Evolutionary conservation across 1,140 invertebrate species (phyloP).

Genomic region (Andrena cerasifolii): DNA sequence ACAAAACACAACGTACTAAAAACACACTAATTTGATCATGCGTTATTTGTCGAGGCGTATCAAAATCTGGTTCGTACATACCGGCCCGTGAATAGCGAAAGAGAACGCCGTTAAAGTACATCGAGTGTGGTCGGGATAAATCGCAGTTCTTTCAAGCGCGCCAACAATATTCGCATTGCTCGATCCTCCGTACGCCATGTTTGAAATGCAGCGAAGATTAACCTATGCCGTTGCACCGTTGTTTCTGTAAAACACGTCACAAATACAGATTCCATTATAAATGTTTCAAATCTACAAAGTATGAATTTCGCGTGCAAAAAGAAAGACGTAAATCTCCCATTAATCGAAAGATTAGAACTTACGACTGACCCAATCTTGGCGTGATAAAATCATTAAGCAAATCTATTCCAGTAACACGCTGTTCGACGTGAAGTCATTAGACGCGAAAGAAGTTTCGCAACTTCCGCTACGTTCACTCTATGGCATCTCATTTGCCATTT

Average conservation of each 20-base stretch:
- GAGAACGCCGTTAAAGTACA: not conserved
- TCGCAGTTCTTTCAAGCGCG: not conserved
- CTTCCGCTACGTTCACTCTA: not conserved
- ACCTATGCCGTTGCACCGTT: not conserved
- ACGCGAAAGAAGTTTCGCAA: not conserved
- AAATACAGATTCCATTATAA: no score
- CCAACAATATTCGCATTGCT: not conserved
- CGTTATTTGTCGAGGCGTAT: not conserved
- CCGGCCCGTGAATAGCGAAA: not conserved
- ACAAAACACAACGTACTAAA: no score
- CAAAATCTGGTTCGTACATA: not conserved
- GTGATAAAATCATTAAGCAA: no score
- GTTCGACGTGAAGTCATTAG: not conserved
- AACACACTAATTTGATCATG: no score
- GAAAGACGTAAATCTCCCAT: no score
- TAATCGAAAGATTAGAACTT: no score
- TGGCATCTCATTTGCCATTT: not conserved
- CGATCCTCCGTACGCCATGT: not conserved
- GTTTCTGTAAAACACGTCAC: not conserved
- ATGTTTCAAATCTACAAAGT: no score
- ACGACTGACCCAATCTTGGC: no score
- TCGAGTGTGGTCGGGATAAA: not conserved
- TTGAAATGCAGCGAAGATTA: not conserved
- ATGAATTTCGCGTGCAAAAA: no score
- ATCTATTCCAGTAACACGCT: no score